A percentile compares a stretch with the other conserved stretches of the same genome.
phyloP scores from a whole-genome alignment of 2,113 vertebrate genomes.

The Tetraodon nigroviridis region DNA sequence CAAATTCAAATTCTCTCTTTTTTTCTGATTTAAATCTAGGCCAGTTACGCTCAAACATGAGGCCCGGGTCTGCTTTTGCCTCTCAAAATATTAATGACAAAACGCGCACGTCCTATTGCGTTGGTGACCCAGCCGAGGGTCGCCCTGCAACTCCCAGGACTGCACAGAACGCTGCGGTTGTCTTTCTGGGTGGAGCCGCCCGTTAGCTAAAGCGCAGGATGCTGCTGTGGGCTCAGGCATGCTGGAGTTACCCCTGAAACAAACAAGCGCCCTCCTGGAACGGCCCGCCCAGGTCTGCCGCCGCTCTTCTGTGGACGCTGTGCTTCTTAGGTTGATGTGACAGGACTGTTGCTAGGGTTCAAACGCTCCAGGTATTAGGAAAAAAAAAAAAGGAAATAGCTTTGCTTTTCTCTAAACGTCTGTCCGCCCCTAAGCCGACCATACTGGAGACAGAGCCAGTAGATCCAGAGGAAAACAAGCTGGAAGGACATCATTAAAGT shows the following conservation, averaged over 20 bases:
- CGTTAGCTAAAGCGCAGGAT: conserved; percentile 41
- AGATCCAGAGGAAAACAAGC: too few relatives aligned
- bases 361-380: conserved; percentile 3
- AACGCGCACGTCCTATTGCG: neutral
- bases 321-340: conserved; percentile 32
- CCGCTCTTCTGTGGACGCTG: conserved; percentile 23
- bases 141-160: neutral
- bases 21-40: conserved; percentile 18
- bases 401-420: neutral
- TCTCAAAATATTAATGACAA: conserved; percentile 3
- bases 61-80: neutral
- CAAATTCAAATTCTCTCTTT: too few relatives aligned
- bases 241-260: conserved; percentile 23
- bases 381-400: neutral
- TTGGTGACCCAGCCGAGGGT: conserved; percentile 9
- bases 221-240: conserved; percentile 53
- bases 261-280: conserved; percentile 1
- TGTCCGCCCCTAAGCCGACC: neutral
- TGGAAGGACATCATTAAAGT: too few relatives aligned
- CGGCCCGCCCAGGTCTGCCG: conserved; percentile 15
- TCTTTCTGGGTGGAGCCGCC: conserved; percentile 11
- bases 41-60: conserved; percentile 15
- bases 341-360: conserved; percentile 10
- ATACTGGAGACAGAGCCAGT: too few relatives aligned
- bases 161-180: conserved; percentile 11